Percentiles rank a stretch among this genome's conserved stretches.
These are phyloP conservation scores for Pristionchus fissidentatus DNA, from an alignment of 2,888 invertebrate genomes.

Conservation along the genomic window DNA sequence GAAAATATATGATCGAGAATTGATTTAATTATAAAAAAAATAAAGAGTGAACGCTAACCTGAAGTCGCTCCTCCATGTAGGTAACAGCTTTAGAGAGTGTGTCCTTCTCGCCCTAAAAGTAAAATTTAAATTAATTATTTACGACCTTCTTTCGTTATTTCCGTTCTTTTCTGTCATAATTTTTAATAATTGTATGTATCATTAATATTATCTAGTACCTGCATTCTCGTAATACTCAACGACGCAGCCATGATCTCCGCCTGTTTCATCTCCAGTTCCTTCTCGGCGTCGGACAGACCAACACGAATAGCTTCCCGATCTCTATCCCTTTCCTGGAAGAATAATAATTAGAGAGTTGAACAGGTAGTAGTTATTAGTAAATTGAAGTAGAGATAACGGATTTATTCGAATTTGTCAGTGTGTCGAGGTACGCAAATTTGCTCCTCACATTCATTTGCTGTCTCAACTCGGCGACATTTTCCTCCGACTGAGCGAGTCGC, in stretches of 20 bases:
- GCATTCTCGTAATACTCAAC: conserved; percentile 59
- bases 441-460: background rate
- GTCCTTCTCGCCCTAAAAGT: conserved; percentile 58
- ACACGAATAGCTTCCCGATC: background rate
- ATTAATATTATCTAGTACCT: conserved; percentile 52
- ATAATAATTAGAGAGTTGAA: no score
- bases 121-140: background rate
- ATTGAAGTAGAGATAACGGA: no score
- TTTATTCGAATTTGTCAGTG: no score
- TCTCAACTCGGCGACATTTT: background rate
- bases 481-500: conserved; percentile 32
- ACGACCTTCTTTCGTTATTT: no score
- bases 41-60: conserved; percentile 39
- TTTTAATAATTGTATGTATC: conserved; percentile 20
- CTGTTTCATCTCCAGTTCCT: conserved; percentile 63
- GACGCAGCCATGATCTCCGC: conserved; percentile 65
- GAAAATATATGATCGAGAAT: background rate
- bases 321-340: conserved; percentile 15
- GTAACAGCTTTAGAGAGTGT: conserved; percentile 64
- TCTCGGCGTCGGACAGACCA: conserved; percentile 41
- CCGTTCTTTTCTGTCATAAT: background rate
- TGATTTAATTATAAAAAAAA: background rate
- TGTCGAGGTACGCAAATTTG: no score
- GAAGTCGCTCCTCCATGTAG: conserved; percentile 71
- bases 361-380: no score